A percentile compares a stretch with the other conserved stretches of the same genome.
Evolutionary conservation across 2,888 invertebrate species (phyloP).

Genomic region (Ectobius pallidus): DNA sequence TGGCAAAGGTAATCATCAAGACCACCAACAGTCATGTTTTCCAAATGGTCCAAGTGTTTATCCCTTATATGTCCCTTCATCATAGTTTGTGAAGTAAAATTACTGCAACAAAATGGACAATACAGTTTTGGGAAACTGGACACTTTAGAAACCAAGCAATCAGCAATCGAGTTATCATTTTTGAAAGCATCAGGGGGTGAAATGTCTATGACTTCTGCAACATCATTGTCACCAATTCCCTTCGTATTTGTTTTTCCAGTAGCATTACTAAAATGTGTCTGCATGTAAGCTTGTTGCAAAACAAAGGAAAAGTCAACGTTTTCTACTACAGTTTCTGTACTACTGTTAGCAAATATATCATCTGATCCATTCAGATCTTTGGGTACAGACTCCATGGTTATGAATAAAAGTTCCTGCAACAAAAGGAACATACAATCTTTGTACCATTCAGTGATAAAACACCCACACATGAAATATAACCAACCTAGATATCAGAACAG

Average conservation of each 20-base stretch:
- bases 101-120: slow-evolving; percentile 47
- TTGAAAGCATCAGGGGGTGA: too few species aligned
- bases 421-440: too few species aligned
- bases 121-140: slow-evolving; percentile 44
- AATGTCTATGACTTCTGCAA: too few species aligned
- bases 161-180: slow-evolving; percentile 13
- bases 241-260: too few species aligned
- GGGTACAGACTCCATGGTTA: not conserved
- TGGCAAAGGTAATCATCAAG: slow-evolving; percentile 40
- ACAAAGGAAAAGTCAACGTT: slow-evolving; percentile 38
- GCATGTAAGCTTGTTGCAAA: not conserved
- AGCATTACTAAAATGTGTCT: too few species aligned
- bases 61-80: slow-evolving; percentile 46
- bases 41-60: slow-evolving; percentile 43
- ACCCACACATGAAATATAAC: too few species aligned
- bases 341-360: slow-evolving; percentile 47
- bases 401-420: too few species aligned
- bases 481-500: too few species aligned
- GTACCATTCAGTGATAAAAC: too few species aligned
- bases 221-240: too few species aligned
- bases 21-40: slow-evolving; percentile 35
- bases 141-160: slow-evolving; percentile 43
- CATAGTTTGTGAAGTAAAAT: slow-evolving; percentile 46
- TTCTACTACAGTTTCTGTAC: slow-evolving; percentile 46
- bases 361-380: slow-evolving; percentile 34